These are phyloP conservation scores for Pristionchus pacificus DNA, from an alignment of 1,140 invertebrate genomes.

Conservation along the genomic window DNA sequence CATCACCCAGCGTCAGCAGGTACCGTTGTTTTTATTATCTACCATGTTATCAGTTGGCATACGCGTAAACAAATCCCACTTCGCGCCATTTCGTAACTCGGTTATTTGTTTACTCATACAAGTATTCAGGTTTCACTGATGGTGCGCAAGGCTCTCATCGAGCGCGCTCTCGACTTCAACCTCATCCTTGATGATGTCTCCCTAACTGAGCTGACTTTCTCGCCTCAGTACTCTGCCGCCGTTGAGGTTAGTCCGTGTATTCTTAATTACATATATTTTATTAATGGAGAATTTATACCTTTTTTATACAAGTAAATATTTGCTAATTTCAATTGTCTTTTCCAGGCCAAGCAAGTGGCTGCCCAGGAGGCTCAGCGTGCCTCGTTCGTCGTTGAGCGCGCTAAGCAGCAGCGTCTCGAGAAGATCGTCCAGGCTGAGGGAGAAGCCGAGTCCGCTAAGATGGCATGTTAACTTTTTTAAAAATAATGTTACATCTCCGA, in stretches of 20 bases:
- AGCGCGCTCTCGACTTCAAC: constrained; percentile 95
- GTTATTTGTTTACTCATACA: not conserved
- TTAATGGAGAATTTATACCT: too few relatives aligned
- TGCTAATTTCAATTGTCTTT: not conserved
- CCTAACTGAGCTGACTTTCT: constrained; percentile 95
- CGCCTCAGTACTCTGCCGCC: constrained; percentile 97
- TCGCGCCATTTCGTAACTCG: not conserved
- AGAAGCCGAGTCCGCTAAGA: constrained; percentile 88
- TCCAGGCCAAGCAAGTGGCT: constrained; percentile 78
- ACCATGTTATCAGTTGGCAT: too few relatives aligned
- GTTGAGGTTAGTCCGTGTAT: constrained; percentile 71
- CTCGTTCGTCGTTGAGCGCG: constrained; percentile 93
- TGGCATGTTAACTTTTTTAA: constrained; percentile 54
- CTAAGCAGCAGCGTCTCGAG: constrained; percentile 94
- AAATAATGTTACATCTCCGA: not conserved
- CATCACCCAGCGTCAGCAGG: constrained; percentile 87
- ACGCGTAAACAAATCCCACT: not conserved
- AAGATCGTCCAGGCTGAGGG: constrained; percentile 99
- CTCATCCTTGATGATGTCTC: constrained; percentile 99
- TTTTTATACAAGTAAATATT: too few relatives aligned
- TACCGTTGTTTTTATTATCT: too few relatives aligned
- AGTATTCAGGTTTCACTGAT: constrained; percentile 72
- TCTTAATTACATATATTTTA: too few relatives aligned
- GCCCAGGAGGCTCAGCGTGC: constrained; percentile 98
- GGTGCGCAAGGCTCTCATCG: constrained; percentile 85